Base-by-base conservation (phyloP, 2,797 vertebrate species). In the Huso huso region DNA sequence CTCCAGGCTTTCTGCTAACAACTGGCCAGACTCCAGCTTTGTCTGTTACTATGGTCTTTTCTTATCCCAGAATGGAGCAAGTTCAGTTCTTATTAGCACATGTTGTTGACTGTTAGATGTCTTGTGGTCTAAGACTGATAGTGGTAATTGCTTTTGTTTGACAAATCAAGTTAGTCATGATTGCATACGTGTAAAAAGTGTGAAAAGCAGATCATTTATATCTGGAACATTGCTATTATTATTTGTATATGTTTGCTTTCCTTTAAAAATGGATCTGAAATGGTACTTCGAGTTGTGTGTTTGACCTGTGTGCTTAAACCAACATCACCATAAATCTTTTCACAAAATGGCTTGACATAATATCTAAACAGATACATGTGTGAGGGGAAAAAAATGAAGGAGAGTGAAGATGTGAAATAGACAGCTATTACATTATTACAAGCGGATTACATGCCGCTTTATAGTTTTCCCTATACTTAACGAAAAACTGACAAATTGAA, bases 21-120 rank as follows among this genome's bases (percentile, higher is more conserved):
- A 49, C 77, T 89, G 88, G 85, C 86, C 7, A 5, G 1, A 8
- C 6, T 83, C 87, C 89, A 88, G 78, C 74, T 76, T 84, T 81
- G 77, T 81, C 86, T 84, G 79, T 73, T 76, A 75, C 78, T 79
- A 79, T 71, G 72, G 81, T 77, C 71, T 76, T 71, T 81, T 82
- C 81, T 73, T 77, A 75, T 84, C 76, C 72, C 77, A 65, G 68
- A 79, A 75, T 72, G 72, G 79, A 81, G 63, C 70, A 68, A 67
- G 79, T 73, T 76, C 75, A 74, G 73, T 78, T 80, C 80, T 79
- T 75, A 65, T n/a, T 76, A 81, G 73, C 79, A 78, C 74, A 78
- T 77, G 79, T 75, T 77, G 68, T 74, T 55, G 83, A 74, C 80
- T 86, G 82, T 69, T 68, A 58, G 63, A 72, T 67, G 71, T 74